These are phyloP conservation scores for Dendrocincla fuliginosa DNA, from an alignment of 2,797 vertebrate species.

Conservation along the genomic window DNA sequence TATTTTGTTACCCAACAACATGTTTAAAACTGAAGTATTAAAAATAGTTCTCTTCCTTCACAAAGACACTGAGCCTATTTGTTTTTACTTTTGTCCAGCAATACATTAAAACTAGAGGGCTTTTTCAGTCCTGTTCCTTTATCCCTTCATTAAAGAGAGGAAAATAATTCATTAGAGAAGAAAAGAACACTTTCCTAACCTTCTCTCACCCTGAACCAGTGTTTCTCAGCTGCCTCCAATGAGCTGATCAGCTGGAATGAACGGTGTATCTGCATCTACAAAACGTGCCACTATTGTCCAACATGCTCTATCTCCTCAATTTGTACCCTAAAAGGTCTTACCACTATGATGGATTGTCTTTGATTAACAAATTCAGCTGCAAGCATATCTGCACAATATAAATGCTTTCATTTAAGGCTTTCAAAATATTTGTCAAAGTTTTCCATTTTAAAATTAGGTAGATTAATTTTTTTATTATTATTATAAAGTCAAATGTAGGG, in stretches of 20 bases:
- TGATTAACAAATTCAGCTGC: background rate
- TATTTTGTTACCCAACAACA: background rate
- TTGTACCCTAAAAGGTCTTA: background rate
- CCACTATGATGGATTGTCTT: background rate
- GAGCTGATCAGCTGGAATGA: background rate
- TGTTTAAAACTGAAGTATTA: background rate
- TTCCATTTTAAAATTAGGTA: background rate
- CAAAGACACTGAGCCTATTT: background rate
- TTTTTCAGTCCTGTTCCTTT: background rate
- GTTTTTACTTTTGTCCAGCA: background rate
- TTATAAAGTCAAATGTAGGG: background rate
- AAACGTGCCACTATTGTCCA: background rate
- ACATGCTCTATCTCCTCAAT: background rate
- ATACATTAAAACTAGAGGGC: background rate
- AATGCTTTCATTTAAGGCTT: background rate
- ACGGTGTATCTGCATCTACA: background rate
- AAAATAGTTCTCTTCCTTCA: background rate
- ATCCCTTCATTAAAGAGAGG: background rate
- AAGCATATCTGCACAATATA: background rate
- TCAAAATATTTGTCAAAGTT: background rate
- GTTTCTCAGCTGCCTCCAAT: background rate
- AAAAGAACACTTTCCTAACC: background rate
- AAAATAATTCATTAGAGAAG: background rate
- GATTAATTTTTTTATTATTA: background rate
- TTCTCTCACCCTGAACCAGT: background rate